Conservation (phyloP, 2,888 invertebrate genomes). For the Neria commutata region DNA sequence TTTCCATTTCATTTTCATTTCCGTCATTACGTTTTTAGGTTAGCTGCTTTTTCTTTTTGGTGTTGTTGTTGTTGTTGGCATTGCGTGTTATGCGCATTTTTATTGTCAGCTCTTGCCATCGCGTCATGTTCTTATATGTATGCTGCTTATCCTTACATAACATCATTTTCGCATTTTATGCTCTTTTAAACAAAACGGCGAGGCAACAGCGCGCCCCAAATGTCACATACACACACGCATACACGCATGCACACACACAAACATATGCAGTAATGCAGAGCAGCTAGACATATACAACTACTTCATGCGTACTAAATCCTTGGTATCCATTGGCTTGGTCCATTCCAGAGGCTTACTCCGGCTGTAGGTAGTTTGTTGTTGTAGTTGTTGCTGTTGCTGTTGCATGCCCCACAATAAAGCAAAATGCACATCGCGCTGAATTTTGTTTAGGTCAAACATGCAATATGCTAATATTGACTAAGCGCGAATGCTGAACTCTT, state of each 20-base stretch:
- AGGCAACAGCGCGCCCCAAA: not conserved
- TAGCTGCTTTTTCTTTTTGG: not conserved
- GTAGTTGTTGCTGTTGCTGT: not conserved
- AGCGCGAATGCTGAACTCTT: not conserved
- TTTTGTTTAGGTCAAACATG: conserved; percentile 26
- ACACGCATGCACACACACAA: not conserved
- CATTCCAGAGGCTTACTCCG: conserved; percentile 14
- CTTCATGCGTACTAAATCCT: too few species aligned
- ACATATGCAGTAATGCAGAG: too few species aligned
- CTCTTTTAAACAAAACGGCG: not conserved
- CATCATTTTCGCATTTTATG: conserved; percentile 11
- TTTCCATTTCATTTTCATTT: too few species aligned
- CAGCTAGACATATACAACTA: too few species aligned
- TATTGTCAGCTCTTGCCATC: conserved; percentile 5
- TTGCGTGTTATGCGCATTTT: not conserved
- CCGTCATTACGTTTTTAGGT: not conserved
- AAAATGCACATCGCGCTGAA: conserved; percentile 10
- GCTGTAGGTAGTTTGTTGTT: not conserved
- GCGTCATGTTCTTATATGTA: conserved; percentile 5
- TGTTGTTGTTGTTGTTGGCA: not conserved
- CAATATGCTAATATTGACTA: conserved; percentile 14
- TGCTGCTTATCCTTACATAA: conserved; percentile 20
- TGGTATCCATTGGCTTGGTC: not conserved
- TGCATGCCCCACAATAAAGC: conserved; percentile 14
- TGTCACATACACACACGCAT: not conserved